phyloP scores from a whole-genome alignment of 1,140 invertebrate species.

The Polyergus mexicanus region DNA sequence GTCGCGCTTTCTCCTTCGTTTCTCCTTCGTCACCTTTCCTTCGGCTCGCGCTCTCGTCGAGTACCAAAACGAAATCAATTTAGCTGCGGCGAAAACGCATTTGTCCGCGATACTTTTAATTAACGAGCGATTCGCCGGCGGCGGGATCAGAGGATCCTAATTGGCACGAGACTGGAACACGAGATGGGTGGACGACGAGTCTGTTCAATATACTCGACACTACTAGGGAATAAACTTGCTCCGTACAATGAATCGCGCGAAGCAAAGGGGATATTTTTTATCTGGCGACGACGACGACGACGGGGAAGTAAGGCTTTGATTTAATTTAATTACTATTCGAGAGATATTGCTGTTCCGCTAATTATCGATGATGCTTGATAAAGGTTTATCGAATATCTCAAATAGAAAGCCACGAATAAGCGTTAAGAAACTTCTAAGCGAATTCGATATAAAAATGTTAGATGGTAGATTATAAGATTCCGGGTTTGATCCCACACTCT shows the following conservation, averaged over 20 bases:
- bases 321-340: slow-evolving; percentile 41
- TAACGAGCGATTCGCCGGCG: slow-evolving; percentile 40
- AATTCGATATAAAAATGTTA: background rate
- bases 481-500: background rate
- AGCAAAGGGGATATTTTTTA: slow-evolving; percentile 43
- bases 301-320: slow-evolving; percentile 5
- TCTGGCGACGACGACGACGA: background rate
- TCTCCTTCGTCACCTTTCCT: background rate
- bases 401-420: background rate
- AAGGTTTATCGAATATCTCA: background rate
- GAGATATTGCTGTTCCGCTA: slow-evolving; percentile 35
- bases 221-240: slow-evolving; percentile 32
- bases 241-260: slow-evolving; percentile 42
- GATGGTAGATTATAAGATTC: background rate
- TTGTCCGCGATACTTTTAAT: slow-evolving; percentile 70
- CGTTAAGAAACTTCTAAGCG: background rate
- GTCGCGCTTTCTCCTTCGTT: background rate
- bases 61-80: slow-evolving; percentile 56
- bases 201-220: slow-evolving; percentile 38
- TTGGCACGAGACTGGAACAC: slow-evolving; percentile 57
- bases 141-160: slow-evolving; percentile 57
- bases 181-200: slow-evolving; percentile 44
- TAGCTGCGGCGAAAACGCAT: slow-evolving; percentile 62
- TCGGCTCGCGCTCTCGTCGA: background rate
- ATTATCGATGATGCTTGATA: slow-evolving; percentile 22